These are phyloP conservation scores for Eledona agricola DNA, from an alignment of 2,888 invertebrate species.

Conservation along the genomic window DNA sequence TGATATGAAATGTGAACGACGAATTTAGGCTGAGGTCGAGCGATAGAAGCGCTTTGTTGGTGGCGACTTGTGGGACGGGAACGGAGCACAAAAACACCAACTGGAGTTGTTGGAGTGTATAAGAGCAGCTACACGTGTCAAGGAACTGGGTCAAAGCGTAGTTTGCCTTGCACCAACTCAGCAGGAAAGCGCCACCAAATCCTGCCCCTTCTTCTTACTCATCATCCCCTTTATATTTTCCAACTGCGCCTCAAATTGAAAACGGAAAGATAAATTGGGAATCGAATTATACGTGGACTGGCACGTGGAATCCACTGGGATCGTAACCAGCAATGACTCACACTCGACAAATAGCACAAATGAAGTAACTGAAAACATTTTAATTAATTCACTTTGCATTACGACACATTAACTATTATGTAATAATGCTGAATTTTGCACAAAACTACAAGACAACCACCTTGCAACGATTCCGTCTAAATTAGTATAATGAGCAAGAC, in stretches of 20 bases:
- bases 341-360: too few species aligned
- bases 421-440: too few species aligned
- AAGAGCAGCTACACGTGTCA: conserved; percentile 43
- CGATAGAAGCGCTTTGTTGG: conserved; percentile 21
- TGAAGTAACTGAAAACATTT: too few species aligned
- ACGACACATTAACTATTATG: too few species aligned
- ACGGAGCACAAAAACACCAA: conserved; percentile 31
- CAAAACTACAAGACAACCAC: too few species aligned
- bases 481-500: too few species aligned
- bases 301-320: too few species aligned
- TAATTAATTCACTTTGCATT: too few species aligned
- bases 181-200: conserved; percentile 16
- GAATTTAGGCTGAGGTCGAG: conserved; percentile 13
- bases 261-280: too few species aligned
- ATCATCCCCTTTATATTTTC: conserved; percentile 11
- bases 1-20: conserved; percentile 8
- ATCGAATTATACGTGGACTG: too few species aligned
- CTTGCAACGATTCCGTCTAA: too few species aligned
- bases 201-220: conserved; percentile 10
- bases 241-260: conserved; percentile 5
- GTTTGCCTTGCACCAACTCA: conserved; percentile 18
- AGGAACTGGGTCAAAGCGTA: conserved; percentile 45
- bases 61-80: conserved; percentile 21
- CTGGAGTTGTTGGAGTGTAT: conserved; percentile 33
- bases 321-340: too few species aligned